These are phyloP conservation scores for Drosophila leonis DNA, from an alignment of 2,888 invertebrate species.

Conservation along the genomic window DNA sequence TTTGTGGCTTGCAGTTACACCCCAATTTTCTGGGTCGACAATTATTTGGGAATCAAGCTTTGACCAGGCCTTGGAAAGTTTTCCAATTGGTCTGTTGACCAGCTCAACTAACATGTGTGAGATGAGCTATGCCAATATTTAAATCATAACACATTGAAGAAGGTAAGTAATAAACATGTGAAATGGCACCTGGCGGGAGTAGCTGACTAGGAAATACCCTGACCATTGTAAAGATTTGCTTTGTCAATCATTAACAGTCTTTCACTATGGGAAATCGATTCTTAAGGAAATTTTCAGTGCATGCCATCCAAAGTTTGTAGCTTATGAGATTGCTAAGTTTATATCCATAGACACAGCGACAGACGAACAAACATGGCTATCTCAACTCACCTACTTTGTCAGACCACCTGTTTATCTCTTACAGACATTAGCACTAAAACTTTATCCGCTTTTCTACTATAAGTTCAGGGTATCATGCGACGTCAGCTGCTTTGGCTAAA, in stretches of 20 bases:
- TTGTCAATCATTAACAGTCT: neutral
- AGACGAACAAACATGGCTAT: neutral
- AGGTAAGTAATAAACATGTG: too few relatives aligned
- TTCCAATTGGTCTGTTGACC: conserved; percentile 16
- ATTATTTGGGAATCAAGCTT: conserved; percentile 13
- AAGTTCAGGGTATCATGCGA: neutral
- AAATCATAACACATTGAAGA: neutral
- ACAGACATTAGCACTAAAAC: neutral
- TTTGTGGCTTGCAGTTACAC: neutral
- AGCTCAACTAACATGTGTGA: neutral
- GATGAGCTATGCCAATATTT: conserved; percentile 1
- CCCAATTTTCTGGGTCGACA: neutral
- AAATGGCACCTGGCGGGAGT: too few relatives aligned
- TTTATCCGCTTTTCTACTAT: neutral
- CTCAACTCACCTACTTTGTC: neutral
- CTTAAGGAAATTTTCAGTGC: neutral
- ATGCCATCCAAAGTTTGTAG: neutral
- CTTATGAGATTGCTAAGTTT: neutral
- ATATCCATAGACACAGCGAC: neutral
- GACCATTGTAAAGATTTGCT: neutral
- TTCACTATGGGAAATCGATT: too few relatives aligned
- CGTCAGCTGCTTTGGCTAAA: conserved; percentile 28
- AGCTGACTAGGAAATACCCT: neutral
- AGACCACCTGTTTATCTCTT: neutral
- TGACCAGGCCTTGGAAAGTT: conserved; percentile 5